Evolutionary conservation across 2,888 invertebrate genomes (phyloP).

Genomic region (Tanypteryx hageni): DNA sequence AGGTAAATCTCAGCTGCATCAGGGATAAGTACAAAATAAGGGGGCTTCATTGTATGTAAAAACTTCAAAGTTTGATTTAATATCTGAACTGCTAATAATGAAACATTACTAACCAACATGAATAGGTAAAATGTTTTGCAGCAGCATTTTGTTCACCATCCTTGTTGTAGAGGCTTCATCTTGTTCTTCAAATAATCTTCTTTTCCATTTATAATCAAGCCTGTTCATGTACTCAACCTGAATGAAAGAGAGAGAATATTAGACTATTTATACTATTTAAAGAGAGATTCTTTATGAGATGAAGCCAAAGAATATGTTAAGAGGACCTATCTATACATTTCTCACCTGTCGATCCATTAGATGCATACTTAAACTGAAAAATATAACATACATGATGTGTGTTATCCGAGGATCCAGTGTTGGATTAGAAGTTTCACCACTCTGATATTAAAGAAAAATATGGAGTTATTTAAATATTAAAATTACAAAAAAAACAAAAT

Average conservation of each 20-base stretch:
- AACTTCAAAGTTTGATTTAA: not conserved
- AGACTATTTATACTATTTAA: not conserved
- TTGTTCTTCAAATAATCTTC: slow-evolving; percentile 87
- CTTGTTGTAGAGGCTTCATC: slow-evolving; percentile 91
- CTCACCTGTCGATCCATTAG: slow-evolving; percentile 88
- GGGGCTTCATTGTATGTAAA: not conserved
- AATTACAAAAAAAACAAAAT: not conserved
- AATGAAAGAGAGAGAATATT: slow-evolving; percentile 67
- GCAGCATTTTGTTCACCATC: slow-evolving; percentile 90
- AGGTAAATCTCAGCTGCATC: slow-evolving; percentile 86
- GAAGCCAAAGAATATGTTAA: not conserved
- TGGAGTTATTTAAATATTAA: slow-evolving; percentile 60
- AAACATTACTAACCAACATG: slow-evolving; percentile 85
- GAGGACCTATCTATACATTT: slow-evolving; percentile 49
- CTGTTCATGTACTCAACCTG: slow-evolving; percentile 91
- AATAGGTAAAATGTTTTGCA: slow-evolving; percentile 94
- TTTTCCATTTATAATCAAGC: slow-evolving; percentile 90
- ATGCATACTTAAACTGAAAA: slow-evolving; percentile 87
- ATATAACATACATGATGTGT: slow-evolving; percentile 85
- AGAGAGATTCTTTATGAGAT: not conserved
- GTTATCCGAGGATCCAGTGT: slow-evolving; percentile 82
- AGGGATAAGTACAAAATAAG: slow-evolving; percentile 56
- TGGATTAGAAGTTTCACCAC: slow-evolving; percentile 84
- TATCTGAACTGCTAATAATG: not conserved
- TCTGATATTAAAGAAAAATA: slow-evolving; percentile 74